Percentiles rank a stretch among this genome's conserved stretches.
Conservation (phyloP, 2,888 invertebrate species). For the Tachina lurida region DNA sequence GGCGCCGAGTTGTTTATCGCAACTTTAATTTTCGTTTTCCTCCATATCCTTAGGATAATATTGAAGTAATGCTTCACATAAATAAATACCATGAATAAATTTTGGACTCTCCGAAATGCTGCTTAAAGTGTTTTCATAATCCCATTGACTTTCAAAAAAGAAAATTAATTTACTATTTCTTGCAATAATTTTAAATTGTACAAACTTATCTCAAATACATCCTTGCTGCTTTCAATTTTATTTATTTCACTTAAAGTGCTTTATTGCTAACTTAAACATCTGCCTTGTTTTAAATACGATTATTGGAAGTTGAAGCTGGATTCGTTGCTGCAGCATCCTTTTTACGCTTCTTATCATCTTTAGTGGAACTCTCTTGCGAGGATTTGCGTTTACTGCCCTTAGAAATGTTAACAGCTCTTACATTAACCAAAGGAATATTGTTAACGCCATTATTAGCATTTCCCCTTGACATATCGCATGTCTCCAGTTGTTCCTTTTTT, state of each 20-base stretch:
- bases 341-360: constrained; percentile 65
- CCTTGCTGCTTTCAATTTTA: background rate
- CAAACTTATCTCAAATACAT: background rate
- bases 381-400: constrained; percentile 59
- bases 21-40: too few species aligned
- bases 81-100: too few species aligned
- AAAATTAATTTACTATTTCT: too few species aligned
- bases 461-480: background rate
- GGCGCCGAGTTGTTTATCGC: too few species aligned
- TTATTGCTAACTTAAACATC: background rate
- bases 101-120: too few species aligned
- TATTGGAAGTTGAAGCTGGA: background rate
- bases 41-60: too few species aligned
- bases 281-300: constrained; percentile 39
- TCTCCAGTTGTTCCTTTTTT: constrained; percentile 75
- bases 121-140: too few species aligned
- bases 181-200: too few species aligned
- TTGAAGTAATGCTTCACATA: too few species aligned
- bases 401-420: background rate
- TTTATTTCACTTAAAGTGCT: constrained; percentile 47
- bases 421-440: constrained; percentile 25
- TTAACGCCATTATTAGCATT: background rate
- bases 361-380: constrained; percentile 10
- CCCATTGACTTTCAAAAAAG: too few species aligned
- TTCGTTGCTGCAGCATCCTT: constrained; percentile 10